These are phyloP conservation scores for Beroe ovata DNA, from an alignment of 37 sponge, comb jelly and placozoan genomes.

Conservation along the genomic window DNA sequence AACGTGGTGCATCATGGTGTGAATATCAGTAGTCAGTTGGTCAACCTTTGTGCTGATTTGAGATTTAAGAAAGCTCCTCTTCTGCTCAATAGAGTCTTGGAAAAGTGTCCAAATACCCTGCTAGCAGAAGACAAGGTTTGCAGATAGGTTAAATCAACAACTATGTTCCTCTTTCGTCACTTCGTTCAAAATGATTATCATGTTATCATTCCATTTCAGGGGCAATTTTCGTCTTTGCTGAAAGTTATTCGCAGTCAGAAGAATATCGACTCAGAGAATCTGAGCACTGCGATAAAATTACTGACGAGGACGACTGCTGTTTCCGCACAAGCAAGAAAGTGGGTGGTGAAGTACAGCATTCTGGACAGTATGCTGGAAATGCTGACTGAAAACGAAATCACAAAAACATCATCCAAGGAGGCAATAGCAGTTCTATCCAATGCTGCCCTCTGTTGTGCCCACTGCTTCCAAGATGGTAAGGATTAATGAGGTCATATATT, in stretches of 20 bases:
- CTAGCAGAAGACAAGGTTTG: constrained; percentile 65
- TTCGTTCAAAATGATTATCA: too few relatives aligned
- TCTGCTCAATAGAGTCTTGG: constrained; percentile 52
- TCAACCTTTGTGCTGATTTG: background rate
- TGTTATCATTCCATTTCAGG: constrained; percentile 38
- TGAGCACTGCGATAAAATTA: constrained; percentile 53
- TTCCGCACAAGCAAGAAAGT: constrained; percentile 56
- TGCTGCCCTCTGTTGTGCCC: constrained; percentile 37
- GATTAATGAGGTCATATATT: too few relatives aligned
- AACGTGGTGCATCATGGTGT: background rate
- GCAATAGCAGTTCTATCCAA: constrained; percentile 55
- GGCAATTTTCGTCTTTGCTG: constrained; percentile 33
- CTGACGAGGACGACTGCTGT: constrained; percentile 41
- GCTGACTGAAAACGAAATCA: background rate
- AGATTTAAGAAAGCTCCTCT: constrained; percentile 28
- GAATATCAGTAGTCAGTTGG: constrained; percentile 1
- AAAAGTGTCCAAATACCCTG: constrained; percentile 49
- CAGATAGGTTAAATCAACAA: too few relatives aligned
- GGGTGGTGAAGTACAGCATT: constrained; percentile 61
- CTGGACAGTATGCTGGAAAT: constrained; percentile 17
- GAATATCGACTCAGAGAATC: background rate
- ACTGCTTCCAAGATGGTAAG: constrained; percentile 60
- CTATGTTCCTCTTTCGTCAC: too few relatives aligned
- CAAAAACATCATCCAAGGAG: background rate
- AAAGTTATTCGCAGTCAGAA: constrained; percentile 12